Conservation (phyloP, 2,888 invertebrate genomes). For the Melinaea marsaeus region DNA sequence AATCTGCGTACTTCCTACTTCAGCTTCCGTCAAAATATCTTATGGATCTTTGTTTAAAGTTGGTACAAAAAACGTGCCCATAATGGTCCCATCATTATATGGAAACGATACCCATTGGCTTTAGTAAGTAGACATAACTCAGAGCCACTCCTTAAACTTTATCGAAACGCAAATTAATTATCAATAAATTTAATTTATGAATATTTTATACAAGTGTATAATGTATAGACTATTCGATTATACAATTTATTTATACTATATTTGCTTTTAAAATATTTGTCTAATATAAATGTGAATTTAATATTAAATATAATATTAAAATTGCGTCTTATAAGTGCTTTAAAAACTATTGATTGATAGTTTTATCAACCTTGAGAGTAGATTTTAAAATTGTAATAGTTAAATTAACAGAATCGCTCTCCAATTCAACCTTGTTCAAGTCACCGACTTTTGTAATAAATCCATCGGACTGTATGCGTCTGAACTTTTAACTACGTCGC, state of each 20-base stretch:
- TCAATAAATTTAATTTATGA: background rate
- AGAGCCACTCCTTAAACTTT: too few relatives aligned
- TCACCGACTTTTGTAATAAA: conserved; percentile 42
- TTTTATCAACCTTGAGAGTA: background rate
- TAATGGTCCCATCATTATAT: too few relatives aligned
- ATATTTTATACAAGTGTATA: too few relatives aligned
- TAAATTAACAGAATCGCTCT: conserved; percentile 25
- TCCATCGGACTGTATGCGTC: conserved; percentile 38
- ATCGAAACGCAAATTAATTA: background rate
- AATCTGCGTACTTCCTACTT: conserved; percentile 35
- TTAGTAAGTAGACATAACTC: too few relatives aligned
- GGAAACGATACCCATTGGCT: too few relatives aligned
- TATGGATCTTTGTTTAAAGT: conserved; percentile 9
- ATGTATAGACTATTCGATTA: too few relatives aligned
- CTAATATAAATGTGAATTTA: too few relatives aligned
- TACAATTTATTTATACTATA: too few relatives aligned
- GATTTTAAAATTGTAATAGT: conserved; percentile 4
- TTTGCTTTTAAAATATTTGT: too few relatives aligned
- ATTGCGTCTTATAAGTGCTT: too few relatives aligned
- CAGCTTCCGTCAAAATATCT: conserved; percentile 31
- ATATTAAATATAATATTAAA: too few relatives aligned
- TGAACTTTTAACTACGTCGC: conserved; percentile 43
- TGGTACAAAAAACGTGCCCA: conserved; percentile 7
- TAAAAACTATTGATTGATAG: background rate
- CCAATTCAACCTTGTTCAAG: conserved; percentile 30